These are phyloP conservation scores for Coptodon bakossiorum DNA, from an alignment of 2,113 vertebrate species.

Conservation along the genomic window DNA sequence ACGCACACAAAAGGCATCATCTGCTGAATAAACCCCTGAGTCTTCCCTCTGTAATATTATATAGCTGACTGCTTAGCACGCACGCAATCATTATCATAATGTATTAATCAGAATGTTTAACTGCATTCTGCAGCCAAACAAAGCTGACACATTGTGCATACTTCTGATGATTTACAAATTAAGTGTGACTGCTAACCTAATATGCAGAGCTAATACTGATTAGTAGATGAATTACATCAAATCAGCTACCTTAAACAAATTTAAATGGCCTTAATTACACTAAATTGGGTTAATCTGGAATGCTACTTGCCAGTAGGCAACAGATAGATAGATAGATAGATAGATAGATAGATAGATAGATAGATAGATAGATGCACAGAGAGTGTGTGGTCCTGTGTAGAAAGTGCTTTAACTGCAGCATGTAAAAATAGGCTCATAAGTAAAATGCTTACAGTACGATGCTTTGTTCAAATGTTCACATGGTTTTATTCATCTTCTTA, in stretches of 20 bases:
- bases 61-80: background rate
- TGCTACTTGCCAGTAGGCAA: background rate
- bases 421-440: slow-evolving; percentile 44
- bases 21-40: background rate
- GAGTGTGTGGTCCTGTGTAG: slow-evolving; percentile 1
- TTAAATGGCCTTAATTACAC: slow-evolving; percentile 1
- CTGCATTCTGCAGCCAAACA: background rate
- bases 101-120: slow-evolving; percentile 23
- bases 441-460: slow-evolving; percentile 11
- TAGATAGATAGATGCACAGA: background rate
- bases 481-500: slow-evolving; percentile 20
- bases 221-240: slow-evolving; percentile 36
- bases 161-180: slow-evolving; percentile 4
- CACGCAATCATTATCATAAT: background rate
- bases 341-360: background rate
- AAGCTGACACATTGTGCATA: background rate
- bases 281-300: slow-evolving; percentile 8
- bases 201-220: background rate
- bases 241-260: slow-evolving; percentile 35
- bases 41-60: background rate
- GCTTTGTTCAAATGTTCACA: slow-evolving; percentile 8
- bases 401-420: slow-evolving; percentile 34
- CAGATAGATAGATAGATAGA: background rate
- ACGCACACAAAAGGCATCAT: background rate
- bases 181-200: background rate